Base-by-base conservation (phyloP, 2,888 invertebrate genomes). In the Lissonota sp. region DNA sequence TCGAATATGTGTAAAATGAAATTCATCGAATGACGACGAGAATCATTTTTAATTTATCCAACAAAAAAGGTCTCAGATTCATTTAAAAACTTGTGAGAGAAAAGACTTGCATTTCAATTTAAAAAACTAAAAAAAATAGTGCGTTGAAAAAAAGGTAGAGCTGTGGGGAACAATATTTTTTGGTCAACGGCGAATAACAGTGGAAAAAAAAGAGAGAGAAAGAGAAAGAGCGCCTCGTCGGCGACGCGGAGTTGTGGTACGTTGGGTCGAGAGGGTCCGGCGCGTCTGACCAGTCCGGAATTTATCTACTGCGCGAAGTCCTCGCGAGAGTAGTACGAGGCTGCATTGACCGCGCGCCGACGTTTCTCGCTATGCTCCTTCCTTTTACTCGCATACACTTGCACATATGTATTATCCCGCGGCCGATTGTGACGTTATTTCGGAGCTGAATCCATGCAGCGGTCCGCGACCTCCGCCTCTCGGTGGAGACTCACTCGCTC, bases 231-330 rank as follows among this genome's bases (percentile, higher is more conserved):
- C 81, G 81, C 75, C 79, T 57, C 75, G 81, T 71, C 81, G 81
- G 81, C 81, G 81, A 79, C 81, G 67, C 70, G 78, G 64, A 40
- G n/a, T 42, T 58, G 62, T 66, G 42, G 71, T 81, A 73, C 76
- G 73, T 66, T 62, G 57, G 63, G 62, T 69, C 63, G 69, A 71
- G 70, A 69, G 71, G 79, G 78, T 46, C 72, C 73, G 78, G 64
- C 67, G 75, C 64, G 89, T 87, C 90, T 88, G 89, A 88, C 90
- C 86, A 87, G 84, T 85, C 84, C 82, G 83, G 84, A 81, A 81
- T 79, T 87, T 88, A 89, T 89, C 90, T 89, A 89, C 89, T 89
- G 88, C 77, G 86, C 74, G 73, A 83, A 81, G 66, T 76, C 66
- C 62, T n/a, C n/a, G 62, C 67, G 70, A 79, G 75, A 66, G 73